Conservation (phyloP, 2,797 vertebrate species). For the Etheostoma perlongum region DNA sequence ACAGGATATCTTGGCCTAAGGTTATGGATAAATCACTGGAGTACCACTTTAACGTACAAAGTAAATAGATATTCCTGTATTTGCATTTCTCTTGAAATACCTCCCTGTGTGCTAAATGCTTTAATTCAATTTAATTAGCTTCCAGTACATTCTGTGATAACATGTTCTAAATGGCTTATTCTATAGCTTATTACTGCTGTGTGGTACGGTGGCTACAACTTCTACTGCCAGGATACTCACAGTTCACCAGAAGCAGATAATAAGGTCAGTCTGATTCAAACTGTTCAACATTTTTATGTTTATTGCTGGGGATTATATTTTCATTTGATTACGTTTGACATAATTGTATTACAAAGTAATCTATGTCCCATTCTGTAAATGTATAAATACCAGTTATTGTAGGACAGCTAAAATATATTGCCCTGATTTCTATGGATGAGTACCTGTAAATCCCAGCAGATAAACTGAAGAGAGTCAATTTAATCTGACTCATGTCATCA, state of each 20-base stretch:
- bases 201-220: constrained; percentile 91
- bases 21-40: background rate
- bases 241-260: constrained; percentile 89
- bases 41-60: background rate
- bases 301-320: background rate
- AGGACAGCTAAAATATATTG: constrained; percentile 6
- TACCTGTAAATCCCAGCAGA: constrained; percentile 64
- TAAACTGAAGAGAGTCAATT: constrained; percentile 62
- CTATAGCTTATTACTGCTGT: constrained; percentile 89
- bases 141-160: background rate
- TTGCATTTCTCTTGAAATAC: background rate
- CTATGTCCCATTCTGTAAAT: background rate
- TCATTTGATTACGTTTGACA: background rate
- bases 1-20: background rate
- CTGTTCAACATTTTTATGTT: background rate
- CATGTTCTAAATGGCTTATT: constrained; percentile 37
- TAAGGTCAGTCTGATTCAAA: constrained; percentile 82
- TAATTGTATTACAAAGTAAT: background rate
- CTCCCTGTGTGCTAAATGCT: background rate
- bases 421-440: constrained; percentile 42
- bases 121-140: background rate
- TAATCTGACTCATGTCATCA: constrained; percentile 64
- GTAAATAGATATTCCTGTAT: background rate
- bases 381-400: background rate
- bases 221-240: constrained; percentile 95